Evolutionary conservation across 2,888 invertebrate species (phyloP).

Genomic region (Seira sanloemensis): DNA sequence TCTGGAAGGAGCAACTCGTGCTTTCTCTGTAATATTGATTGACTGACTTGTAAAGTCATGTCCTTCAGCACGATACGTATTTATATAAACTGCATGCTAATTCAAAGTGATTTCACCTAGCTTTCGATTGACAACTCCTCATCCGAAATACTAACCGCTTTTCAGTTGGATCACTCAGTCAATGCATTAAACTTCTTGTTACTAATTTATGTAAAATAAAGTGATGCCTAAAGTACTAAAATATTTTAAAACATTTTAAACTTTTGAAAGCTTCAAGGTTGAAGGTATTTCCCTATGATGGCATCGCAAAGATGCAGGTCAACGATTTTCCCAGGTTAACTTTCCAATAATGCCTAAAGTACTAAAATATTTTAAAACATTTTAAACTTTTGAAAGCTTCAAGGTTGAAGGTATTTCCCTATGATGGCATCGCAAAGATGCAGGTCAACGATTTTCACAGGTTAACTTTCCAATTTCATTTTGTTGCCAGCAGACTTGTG

Average conservation of each 20-base stretch:
- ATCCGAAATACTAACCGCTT: neutral
- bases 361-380: neutral
- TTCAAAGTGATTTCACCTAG: no score
- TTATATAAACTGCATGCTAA: neutral
- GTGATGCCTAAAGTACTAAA: neutral
- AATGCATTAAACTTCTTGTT: neutral
- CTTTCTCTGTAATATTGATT: slow-evolving; percentile 11
- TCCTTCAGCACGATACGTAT: neutral
- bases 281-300: neutral
- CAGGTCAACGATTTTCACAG: neutral
- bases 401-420: neutral
- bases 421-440: neutral
- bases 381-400: neutral
- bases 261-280: neutral
- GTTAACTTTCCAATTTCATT: neutral
- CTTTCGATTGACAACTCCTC: neutral
- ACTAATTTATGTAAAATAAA: neutral
- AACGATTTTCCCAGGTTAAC: neutral
- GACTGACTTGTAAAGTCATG: slow-evolving; percentile 8
- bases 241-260: neutral
- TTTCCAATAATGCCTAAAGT: neutral
- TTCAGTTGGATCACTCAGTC: neutral
- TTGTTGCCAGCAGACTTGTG: neutral
- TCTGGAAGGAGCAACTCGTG: slow-evolving; percentile 4
- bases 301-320: neutral